Percentiles rank a stretch among this genome's conserved stretches.
phyloP scores from a whole-genome alignment of 92 coral and sea anemone genomes.

The Bergia puertoricense region DNA sequence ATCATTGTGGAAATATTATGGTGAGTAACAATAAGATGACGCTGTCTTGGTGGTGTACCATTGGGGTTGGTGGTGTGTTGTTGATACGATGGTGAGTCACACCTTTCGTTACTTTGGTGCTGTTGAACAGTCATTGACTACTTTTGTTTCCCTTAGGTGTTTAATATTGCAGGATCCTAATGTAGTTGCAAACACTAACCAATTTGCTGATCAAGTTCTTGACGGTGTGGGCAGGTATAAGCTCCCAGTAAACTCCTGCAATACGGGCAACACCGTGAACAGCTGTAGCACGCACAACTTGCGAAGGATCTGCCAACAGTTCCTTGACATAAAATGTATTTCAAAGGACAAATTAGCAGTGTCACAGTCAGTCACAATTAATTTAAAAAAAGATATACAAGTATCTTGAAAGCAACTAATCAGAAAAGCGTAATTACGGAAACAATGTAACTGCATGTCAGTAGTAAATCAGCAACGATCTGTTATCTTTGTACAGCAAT shows the following conservation, averaged over 20 bases:
- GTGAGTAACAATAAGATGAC: too few species aligned
- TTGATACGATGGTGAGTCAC: too few species aligned
- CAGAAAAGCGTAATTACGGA: background rate
- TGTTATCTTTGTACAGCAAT: background rate
- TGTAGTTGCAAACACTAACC: slow-evolving; percentile 54
- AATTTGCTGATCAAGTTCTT: slow-evolving; percentile 79
- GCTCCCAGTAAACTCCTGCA: slow-evolving; percentile 93
- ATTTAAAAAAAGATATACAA: background rate
- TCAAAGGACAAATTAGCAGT: too few species aligned
- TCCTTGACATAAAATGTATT: slow-evolving; percentile 46
- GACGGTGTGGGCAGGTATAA: slow-evolving; percentile 84
- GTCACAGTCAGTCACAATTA: background rate
- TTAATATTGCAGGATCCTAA: too few species aligned
- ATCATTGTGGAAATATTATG: too few species aligned
- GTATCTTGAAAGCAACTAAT: background rate
- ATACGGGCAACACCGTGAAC: slow-evolving; percentile 94
- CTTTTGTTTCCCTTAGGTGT: too few species aligned
- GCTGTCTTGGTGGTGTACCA: too few species aligned
- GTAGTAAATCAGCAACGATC: background rate
- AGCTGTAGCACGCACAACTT: slow-evolving; percentile 90
- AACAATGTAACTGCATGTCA: background rate
- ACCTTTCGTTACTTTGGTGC: too few species aligned
- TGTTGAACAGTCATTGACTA: too few species aligned
- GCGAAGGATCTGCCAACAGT: slow-evolving; percentile 82
- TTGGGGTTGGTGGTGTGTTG: too few species aligned